Evolutionary conservation across 2,797 vertebrate species (phyloP).

Genomic region (Borostomias antarcticus): DNA sequence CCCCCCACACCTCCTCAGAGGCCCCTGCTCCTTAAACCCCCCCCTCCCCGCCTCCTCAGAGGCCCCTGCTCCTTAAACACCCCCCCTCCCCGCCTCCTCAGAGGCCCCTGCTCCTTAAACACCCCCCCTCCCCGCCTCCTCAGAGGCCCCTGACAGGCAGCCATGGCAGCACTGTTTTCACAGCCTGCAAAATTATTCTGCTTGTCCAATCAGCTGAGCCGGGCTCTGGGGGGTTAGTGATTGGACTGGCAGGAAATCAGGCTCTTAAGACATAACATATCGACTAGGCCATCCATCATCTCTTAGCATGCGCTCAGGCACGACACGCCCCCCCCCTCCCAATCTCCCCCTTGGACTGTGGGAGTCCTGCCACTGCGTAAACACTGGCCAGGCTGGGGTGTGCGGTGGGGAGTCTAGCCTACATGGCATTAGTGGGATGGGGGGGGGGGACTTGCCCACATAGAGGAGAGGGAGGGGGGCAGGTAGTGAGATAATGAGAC

Average conservation of each 20-base stretch:
- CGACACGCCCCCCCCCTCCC: conserved; percentile 74
- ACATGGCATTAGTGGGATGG: neutral
- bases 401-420: conserved; percentile 25
- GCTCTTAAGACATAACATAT: conserved; percentile 99
- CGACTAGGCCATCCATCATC: conserved; percentile 99
- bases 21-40: conserved; percentile 78
- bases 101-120: conserved; percentile 74
- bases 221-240: conserved; percentile 94
- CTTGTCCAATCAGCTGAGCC: conserved; percentile 95
- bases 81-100: conserved; percentile 74
- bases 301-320: conserved; percentile 92
- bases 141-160: conserved; percentile 85
- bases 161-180: conserved; percentile 91
- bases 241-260: conserved; percentile 99
- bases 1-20: conserved; percentile 77
- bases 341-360: conserved; percentile 75
- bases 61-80: conserved; percentile 79
- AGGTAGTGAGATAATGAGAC: too few species aligned
- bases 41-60: conserved; percentile 75
- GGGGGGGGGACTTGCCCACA: neutral
- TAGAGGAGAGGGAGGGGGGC: neutral
- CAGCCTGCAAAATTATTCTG: conserved; percentile 96
- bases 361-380: conserved; percentile 94
- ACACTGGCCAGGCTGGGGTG: conserved; percentile 79
- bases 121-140: conserved; percentile 75